Evolutionary conservation across 2,797 vertebrate genomes (phyloP).

Genomic region (Cossypha heuglini): DNA sequence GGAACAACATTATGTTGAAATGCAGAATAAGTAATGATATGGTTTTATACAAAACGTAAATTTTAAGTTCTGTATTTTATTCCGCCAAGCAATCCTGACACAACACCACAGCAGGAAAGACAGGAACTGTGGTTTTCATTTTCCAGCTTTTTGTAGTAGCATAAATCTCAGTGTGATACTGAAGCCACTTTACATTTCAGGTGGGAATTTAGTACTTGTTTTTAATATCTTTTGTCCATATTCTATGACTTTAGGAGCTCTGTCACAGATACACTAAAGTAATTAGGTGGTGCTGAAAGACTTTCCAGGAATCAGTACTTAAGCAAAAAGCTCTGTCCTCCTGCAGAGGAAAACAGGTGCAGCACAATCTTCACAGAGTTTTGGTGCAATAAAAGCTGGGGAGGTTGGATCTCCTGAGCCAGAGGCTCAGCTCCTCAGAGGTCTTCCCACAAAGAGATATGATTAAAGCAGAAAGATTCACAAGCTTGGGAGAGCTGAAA

Average conservation of each 20-base stretch:
- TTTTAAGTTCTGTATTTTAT: conserved; percentile 32
- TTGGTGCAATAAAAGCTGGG: not conserved
- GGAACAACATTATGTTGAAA: not conserved
- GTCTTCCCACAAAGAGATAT: not conserved
- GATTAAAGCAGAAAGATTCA: not conserved
- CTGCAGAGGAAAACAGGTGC: not conserved
- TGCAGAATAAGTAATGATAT: not conserved
- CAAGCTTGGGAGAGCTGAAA: conserved; percentile 11
- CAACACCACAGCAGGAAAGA: not conserved
- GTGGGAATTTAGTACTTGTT: not conserved
- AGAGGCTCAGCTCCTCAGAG: not conserved
- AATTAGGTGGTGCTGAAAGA: not conserved
- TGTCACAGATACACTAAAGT: not conserved
- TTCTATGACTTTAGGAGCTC: not conserved
- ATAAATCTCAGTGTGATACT: not conserved
- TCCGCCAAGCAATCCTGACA: not conserved
- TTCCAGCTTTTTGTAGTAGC: not conserved
- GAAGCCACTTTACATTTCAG: conserved; percentile 11
- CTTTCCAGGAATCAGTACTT: not conserved
- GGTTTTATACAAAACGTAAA: not conserved
- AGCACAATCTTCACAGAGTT: not conserved
- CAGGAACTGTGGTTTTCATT: not conserved
- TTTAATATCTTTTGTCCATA: not conserved
- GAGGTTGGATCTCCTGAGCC: not conserved
- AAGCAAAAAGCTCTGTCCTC: not conserved